phyloP scores from a whole-genome alignment of 2,113 vertebrate species.

The Agapornis roseicollis region DNA sequence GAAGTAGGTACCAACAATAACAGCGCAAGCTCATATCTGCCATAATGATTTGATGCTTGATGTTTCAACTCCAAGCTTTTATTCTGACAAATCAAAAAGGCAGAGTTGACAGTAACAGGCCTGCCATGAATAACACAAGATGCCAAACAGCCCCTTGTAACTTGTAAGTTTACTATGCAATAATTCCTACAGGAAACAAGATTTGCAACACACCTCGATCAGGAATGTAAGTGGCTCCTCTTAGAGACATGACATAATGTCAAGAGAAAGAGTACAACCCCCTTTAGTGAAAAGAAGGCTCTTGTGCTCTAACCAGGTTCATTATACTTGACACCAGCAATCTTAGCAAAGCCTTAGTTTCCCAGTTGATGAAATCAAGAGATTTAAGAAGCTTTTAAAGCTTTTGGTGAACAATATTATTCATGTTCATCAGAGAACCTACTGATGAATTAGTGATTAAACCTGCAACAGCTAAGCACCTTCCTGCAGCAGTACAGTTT shows the following conservation, averaged over 20 bases:
- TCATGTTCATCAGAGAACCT: background rate
- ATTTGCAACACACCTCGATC: background rate
- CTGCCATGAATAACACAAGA: background rate
- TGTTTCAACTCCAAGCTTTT: background rate
- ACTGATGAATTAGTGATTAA: background rate
- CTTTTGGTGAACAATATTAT: background rate
- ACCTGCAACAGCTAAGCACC: background rate
- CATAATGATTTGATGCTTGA: background rate
- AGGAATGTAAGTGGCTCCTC: background rate
- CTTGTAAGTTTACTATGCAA: background rate
- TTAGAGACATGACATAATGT: background rate
- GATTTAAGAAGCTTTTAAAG: background rate
- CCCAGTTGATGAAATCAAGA: background rate
- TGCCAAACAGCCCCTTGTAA: background rate
- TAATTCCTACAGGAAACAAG: background rate
- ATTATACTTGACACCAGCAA: background rate
- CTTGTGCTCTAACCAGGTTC: background rate
- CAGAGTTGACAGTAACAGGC: background rate
- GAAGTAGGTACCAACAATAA: background rate
- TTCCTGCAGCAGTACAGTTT: background rate
- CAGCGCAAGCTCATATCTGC: background rate
- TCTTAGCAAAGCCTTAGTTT: background rate
- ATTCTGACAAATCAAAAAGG: background rate
- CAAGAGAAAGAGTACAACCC: background rate
- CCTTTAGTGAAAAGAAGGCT: background rate